Evolutionary conservation across 2,888 invertebrate species (phyloP).

Genomic region (Morpho deidamia): DNA sequence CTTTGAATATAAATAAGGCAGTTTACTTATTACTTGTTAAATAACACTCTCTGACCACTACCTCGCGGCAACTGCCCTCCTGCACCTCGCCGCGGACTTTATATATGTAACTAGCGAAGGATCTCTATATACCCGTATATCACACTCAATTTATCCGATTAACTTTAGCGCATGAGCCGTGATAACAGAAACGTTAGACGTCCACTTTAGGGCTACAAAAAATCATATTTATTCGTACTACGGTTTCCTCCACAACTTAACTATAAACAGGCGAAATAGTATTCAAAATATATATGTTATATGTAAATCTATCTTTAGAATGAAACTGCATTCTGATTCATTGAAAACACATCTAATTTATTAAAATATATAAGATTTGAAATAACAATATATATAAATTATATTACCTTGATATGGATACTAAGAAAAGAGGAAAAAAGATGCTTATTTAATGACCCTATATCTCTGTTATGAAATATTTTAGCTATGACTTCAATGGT

Average conservation of each 20-base stretch:
- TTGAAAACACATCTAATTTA: no score
- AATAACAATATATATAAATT: no score
- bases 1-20: slow-evolving; percentile 6
- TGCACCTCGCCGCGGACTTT: slow-evolving; percentile 52
- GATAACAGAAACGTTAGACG: slow-evolving; percentile 4
- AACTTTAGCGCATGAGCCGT: slow-evolving; percentile 52
- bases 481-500: no score
- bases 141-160: slow-evolving; percentile 52
- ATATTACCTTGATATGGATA: no score
- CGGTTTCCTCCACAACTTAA: no score
- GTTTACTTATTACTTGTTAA: slow-evolving; percentile 17
- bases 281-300: no score
- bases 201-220: background rate
- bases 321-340: no score
- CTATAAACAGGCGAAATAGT: no score
- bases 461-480: no score
- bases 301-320: background rate
- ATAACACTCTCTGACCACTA: slow-evolving; percentile 37
- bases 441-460: no score
- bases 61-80: slow-evolving; percentile 50
- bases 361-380: no score
- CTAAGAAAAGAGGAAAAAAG: no score
- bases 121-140: slow-evolving; percentile 38
- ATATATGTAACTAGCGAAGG: slow-evolving; percentile 48
- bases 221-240: background rate